These are phyloP conservation scores for Macrostomum lignano DNA, from an alignment of 1,140 invertebrate genomes.

Conservation along the genomic window DNA sequence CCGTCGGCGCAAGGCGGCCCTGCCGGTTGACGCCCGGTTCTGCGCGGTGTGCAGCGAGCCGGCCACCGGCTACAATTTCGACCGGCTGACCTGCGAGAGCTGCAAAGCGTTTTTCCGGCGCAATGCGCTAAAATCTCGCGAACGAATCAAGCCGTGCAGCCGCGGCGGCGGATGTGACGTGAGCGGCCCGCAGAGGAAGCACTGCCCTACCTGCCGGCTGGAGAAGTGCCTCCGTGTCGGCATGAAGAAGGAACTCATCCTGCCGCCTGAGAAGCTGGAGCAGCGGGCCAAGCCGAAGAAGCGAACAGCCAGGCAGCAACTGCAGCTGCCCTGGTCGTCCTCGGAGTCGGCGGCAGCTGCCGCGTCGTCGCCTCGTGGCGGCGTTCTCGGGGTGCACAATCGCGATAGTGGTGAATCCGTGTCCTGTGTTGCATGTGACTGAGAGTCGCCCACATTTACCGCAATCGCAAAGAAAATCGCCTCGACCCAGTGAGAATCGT, in stretches of 20 bases:
- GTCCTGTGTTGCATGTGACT: too few relatives aligned
- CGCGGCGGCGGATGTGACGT: conserved; percentile 49
- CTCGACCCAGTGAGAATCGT: too few relatives aligned
- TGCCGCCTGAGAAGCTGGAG: conserved; percentile 10
- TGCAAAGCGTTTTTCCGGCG: conserved; percentile 88
- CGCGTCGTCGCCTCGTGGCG: too few relatives aligned
- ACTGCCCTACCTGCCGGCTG: conserved; percentile 75
- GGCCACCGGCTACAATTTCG: conserved; percentile 86
- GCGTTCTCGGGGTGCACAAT: too few relatives aligned
- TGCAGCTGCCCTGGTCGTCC: too few relatives aligned
- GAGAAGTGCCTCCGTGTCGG: conserved; percentile 64
- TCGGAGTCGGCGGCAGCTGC: too few relatives aligned
- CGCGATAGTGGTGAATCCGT: too few relatives aligned
- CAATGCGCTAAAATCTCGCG: conserved; percentile 45
- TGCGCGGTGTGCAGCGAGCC: conserved; percentile 52
- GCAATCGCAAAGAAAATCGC: too few relatives aligned
- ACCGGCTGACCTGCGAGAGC: conserved; percentile 81
- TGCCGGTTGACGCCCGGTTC: conserved; percentile 10
- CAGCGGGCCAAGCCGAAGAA: conserved; percentile 5
- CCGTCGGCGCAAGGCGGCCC: conserved; percentile 1
- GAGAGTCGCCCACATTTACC: too few relatives aligned
- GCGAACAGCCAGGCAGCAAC: too few relatives aligned
- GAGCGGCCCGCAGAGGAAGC: conserved; percentile 58
- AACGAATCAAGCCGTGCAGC: conserved; percentile 4
- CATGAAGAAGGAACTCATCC: conserved; percentile 82